A percentile compares a stretch with the other conserved stretches of the same genome.
Evolutionary conservation across 2,888 invertebrate species (phyloP).

Genomic region (Diploptera punctata): DNA sequence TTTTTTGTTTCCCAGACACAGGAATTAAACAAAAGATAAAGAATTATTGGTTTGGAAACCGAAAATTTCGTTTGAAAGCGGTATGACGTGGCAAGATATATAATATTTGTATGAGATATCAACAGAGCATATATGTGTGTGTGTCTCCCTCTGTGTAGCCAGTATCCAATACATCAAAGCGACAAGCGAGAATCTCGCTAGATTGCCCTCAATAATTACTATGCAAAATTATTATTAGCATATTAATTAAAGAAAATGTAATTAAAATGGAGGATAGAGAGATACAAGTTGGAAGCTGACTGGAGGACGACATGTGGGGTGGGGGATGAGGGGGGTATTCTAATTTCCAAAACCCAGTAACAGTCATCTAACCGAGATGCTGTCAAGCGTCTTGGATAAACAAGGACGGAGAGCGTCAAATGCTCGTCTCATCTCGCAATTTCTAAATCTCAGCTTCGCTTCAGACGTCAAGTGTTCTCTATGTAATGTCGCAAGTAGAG

Average conservation of each 20-base stretch:
- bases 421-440: too few relatives aligned
- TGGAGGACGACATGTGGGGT: conserved; percentile 8
- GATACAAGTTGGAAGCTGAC: conserved; percentile 28
- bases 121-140: conserved; percentile 12
- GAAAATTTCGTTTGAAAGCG: too few relatives aligned
- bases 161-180: conserved; percentile 55
- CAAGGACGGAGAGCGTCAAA: too few relatives aligned
- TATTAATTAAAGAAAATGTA: conserved; percentile 62
- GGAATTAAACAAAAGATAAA: too few relatives aligned
- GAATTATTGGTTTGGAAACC: too few relatives aligned
- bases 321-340: background rate
- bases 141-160: conserved; percentile 24
- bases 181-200: conserved; percentile 54
- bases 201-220: conserved; percentile 61
- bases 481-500: too few relatives aligned
- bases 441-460: too few relatives aligned
- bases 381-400: conserved; percentile 23
- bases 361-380: conserved; percentile 27
- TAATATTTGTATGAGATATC: conserved; percentile 19
- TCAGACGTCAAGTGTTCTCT: too few relatives aligned
- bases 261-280: conserved; percentile 56
- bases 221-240: conserved; percentile 60
- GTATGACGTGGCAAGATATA: background rate
- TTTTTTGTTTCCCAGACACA: too few relatives aligned
- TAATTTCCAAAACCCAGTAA: conserved; percentile 29